Conservation (phyloP, 2,113 vertebrate genomes). For the Atlantisia rogersi region DNA sequence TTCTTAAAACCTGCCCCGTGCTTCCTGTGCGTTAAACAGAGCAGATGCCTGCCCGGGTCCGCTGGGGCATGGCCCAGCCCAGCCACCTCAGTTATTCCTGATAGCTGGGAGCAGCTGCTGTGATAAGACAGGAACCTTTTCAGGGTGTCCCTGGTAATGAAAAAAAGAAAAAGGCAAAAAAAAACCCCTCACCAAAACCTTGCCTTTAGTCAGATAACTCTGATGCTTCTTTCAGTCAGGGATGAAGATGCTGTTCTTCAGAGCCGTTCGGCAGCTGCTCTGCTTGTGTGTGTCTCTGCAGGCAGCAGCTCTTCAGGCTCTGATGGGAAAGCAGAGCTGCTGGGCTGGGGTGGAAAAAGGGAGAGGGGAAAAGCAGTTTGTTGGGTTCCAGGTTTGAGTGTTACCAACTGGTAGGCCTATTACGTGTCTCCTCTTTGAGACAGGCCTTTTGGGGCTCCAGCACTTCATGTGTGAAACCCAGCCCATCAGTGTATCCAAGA, state of each 20-base stretch:
- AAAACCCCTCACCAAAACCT: neutral
- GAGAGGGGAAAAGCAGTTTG: neutral
- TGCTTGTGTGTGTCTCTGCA: fast-evolving
- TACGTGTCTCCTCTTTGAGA: neutral
- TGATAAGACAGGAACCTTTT: slow-evolving; percentile 80
- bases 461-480: neutral
- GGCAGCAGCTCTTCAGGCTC: neutral
- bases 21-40: slow-evolving; percentile 79
- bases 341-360: neutral
- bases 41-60: slow-evolving; percentile 56
- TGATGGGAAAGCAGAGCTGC: fast-evolving
- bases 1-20: slow-evolving; percentile 26
- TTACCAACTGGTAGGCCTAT: neutral
- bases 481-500: neutral
- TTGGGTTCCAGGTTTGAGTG: neutral
- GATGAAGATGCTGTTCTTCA: neutral
- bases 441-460: neutral
- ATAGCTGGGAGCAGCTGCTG: slow-evolving; percentile 75
- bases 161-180: neutral
- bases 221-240: neutral
- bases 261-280: neutral
- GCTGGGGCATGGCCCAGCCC: slow-evolving; percentile 7
- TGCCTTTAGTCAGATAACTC: neutral
- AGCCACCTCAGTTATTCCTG: slow-evolving; percentile 54
- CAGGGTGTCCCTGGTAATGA: slow-evolving; percentile 48